Conservation (phyloP, 2,888 invertebrate genomes). For the Euzophera pinguis region DNA sequence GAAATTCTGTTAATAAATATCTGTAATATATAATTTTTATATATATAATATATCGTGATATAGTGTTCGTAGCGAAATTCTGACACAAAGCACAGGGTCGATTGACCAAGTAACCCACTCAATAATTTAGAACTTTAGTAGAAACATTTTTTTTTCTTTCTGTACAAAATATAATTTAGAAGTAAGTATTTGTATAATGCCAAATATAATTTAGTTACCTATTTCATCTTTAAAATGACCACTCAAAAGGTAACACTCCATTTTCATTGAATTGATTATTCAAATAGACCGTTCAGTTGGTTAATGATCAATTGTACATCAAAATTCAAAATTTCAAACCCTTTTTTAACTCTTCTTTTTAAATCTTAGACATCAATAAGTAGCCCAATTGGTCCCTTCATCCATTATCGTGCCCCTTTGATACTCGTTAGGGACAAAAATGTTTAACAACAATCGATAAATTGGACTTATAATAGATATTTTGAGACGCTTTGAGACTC, state of each 20-base stretch:
- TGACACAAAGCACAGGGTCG: no score
- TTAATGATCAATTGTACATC: background rate
- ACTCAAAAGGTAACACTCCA: background rate
- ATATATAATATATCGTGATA: no score
- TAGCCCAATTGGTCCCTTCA: background rate
- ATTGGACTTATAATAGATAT: slow-evolving; percentile 12
- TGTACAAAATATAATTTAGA: no score
- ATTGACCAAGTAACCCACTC: no score
- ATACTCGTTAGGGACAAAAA: slow-evolving; percentile 12
- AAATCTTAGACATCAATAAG: background rate
- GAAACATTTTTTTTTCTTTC: no score
- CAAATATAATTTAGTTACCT: no score
- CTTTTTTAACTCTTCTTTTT: slow-evolving; percentile 4
- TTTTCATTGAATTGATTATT: background rate
- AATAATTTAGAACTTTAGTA: no score
- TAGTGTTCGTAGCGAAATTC: no score
- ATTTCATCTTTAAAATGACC: no score
- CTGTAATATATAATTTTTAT: no score
- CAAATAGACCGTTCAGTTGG: background rate
- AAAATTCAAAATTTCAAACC: slow-evolving; percentile 2
- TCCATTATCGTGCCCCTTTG: slow-evolving; percentile 2
- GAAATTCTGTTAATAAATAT: no score
- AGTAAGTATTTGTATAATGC: no score
- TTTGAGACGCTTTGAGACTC: slow-evolving; percentile 4
- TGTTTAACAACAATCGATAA: slow-evolving; percentile 6